A percentile compares a stretch with the other conserved stretches of the same genome.
These are phyloP conservation scores for Leptoclinus maculatus DNA, from an alignment of 2,797 vertebrate species.

Conservation along the genomic window DNA sequence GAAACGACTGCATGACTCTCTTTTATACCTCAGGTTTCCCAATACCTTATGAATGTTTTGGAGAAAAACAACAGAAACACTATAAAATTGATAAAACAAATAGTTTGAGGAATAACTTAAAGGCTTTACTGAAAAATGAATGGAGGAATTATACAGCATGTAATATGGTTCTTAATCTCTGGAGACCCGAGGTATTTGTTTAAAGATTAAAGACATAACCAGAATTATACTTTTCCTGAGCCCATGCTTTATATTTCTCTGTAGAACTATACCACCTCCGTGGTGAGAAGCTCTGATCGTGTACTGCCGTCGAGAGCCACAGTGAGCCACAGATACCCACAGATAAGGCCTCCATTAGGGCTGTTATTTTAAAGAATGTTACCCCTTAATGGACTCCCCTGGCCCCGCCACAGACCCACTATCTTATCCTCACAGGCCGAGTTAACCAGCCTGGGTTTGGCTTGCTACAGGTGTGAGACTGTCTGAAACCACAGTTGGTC, in stretches of 20 bases:
- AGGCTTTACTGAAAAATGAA: constrained; percentile 15
- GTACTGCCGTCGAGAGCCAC: constrained; percentile 50
- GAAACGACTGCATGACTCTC: neutral
- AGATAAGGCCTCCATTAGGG: constrained; percentile 83
- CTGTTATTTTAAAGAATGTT: constrained; percentile 79
- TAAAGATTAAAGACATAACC: constrained; percentile 3
- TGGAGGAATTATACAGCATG: neutral
- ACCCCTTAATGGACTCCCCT: constrained; percentile 78
- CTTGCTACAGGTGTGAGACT: constrained; percentile 75
- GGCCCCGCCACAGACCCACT: constrained; percentile 62
- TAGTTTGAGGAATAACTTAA: neutral
- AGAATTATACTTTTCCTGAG: constrained; percentile 31
- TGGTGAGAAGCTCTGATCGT: constrained; percentile 47
- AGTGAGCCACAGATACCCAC: constrained; percentile 59
- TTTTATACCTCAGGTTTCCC: neutral
- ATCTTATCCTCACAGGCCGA: constrained; percentile 80
- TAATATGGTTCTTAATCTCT: constrained; percentile 1
- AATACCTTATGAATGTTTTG: neutral
- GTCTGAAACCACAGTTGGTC: constrained; percentile 60
- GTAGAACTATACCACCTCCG: constrained; percentile 39
- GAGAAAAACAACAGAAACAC: constrained; percentile 3
- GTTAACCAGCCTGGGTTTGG: constrained; percentile 62
- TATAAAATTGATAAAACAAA: neutral
- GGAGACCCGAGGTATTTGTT: neutral
- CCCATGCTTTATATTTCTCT: constrained; percentile 28